These are phyloP conservation scores for Anastrepha obliqua DNA, from an alignment of 1,140 invertebrate species.

Conservation along the genomic window DNA sequence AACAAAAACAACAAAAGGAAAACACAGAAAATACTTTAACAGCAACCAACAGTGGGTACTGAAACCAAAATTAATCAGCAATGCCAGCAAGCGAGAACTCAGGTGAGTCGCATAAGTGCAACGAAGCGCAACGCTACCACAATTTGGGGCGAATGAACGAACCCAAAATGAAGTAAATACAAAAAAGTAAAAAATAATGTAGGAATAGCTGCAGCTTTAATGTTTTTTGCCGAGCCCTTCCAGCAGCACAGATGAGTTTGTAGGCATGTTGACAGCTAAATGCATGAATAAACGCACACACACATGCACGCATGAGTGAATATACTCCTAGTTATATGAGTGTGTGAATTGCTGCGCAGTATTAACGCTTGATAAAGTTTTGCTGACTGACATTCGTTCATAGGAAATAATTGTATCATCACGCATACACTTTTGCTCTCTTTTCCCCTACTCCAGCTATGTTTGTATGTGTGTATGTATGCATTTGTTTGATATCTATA, in stretches of 20 bases:
- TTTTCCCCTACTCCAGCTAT: neutral
- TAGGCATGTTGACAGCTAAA: slow-evolving; percentile 10
- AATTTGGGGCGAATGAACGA: slow-evolving; percentile 40
- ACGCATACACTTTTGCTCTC: neutral
- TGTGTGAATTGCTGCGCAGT: neutral
- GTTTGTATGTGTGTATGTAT: too few species aligned
- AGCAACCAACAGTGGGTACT: neutral
- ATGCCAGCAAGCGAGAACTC: neutral
- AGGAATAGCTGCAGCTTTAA: neutral
- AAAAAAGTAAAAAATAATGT: neutral
- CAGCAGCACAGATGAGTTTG: neutral
- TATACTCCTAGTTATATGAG: too few species aligned
- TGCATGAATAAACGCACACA: neutral
- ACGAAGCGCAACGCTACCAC: slow-evolving; percentile 22
- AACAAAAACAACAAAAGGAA: neutral
- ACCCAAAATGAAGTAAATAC: slow-evolving; percentile 5
- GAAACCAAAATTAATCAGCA: slow-evolving; percentile 27
- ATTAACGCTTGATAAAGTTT: slow-evolving; percentile 6
- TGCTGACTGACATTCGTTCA: slow-evolving; percentile 24
- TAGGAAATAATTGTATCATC: neutral
- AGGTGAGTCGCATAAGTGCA: neutral
- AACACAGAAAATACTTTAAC: neutral
- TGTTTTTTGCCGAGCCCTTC: neutral
- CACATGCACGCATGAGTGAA: neutral
- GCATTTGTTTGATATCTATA: too few species aligned